Evolutionary conservation across 2,888 invertebrate genomes (phyloP), one percentile per base, ranked within the genome.

Genomic region (Melanophora roralis): DNA sequence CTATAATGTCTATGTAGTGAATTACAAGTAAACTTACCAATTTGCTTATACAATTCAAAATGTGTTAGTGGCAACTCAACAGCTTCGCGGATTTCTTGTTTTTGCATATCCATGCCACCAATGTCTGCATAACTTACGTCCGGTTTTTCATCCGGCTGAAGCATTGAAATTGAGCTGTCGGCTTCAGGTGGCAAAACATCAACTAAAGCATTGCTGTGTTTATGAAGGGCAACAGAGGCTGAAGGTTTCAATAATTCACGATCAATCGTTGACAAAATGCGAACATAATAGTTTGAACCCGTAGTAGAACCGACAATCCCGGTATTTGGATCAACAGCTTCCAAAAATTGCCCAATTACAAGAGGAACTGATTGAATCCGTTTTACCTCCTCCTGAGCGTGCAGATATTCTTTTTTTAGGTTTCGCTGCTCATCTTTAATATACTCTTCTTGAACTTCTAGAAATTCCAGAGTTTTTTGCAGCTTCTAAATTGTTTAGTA

Each of bases 61-160:
- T 99, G 99, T 16, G 99, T 99, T 16, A 99, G 91, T 0, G 99
- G 99, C 79, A 99, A 90, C 89, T 99, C 99, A 0, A 99, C 99
- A 5, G 99, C 99, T 90, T 99, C 99, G 68, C 98, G 92, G 85
- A 99, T 99, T 90, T 99, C 99, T 88, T 99, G 99, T 87, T 99
- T 99, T 90, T 99, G 99, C 92, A 99, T 98, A 90, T 99, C 99
- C 96, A 99, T 97, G 38, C 99, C 99, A 89, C 99, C 99, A 87
- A 99, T 99, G 87, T 99, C 99, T 5, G 96, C 94, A 90, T 99
- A 99, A 80, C 95, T 94, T 7, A 99, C 97, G 90, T 99, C 98
- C 0, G 99, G 99, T 88, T 98, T 98, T 90, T 99, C 98, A 92
- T 98, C 98, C 93, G 89, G 96, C 92, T 96, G 95, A 78, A 99